phyloP scores from a whole-genome alignment of 1,140 invertebrate genomes.

The Sipha flava region DNA sequence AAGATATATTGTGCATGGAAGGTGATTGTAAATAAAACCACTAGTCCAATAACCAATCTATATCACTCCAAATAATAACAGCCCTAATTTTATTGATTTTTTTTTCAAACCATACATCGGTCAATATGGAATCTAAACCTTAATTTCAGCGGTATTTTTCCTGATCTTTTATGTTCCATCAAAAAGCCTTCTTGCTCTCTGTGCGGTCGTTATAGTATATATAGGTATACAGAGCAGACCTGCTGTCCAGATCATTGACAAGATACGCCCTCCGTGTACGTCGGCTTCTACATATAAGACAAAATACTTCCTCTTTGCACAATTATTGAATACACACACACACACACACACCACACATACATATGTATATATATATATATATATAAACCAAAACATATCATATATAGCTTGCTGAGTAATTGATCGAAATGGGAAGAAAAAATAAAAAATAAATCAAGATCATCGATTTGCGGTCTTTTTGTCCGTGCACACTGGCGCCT shows the following conservation, averaged over 20 bases:
- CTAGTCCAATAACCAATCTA: neutral
- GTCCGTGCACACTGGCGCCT: slow-evolving; percentile 2
- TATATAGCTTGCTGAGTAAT: neutral
- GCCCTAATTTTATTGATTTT: neutral
- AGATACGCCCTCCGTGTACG: neutral
- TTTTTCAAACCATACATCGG: neutral
- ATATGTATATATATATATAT: neutral
- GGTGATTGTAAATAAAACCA: too few relatives aligned
- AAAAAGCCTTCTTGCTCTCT: neutral
- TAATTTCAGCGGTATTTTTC: neutral
- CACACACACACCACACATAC: too few relatives aligned
- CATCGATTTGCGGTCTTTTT: slow-evolving; percentile 8
- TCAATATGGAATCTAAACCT: neutral
- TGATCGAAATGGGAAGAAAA: neutral
- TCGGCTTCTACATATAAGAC: neutral
- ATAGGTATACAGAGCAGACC: neutral
- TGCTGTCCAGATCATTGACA: neutral
- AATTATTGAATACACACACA: neutral
- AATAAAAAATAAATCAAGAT: neutral
- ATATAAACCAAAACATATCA: neutral
- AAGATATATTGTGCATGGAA: too few relatives aligned
- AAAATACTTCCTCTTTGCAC: slow-evolving; percentile 22
- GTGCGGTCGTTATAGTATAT: neutral
- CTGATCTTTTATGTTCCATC: neutral
- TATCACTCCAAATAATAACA: neutral